These are phyloP conservation scores for Dolomedes plantarius DNA, from an alignment of 2,888 invertebrate species.

Conservation along the genomic window DNA sequence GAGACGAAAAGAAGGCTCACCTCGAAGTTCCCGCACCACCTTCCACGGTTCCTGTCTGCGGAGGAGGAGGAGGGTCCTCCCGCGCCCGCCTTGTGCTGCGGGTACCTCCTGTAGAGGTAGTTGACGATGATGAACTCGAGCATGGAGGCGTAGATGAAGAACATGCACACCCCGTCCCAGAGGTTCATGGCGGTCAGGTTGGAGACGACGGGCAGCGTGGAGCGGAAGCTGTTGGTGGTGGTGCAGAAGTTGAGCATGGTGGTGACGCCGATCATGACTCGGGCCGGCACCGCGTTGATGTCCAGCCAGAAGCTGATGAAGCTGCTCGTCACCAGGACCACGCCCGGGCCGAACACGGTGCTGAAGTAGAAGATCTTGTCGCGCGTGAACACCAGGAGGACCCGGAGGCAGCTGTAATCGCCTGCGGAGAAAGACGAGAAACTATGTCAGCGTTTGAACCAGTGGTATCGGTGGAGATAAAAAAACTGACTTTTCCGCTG, in stretches of 20 bases:
- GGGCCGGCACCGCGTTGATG: conserved; percentile 97
- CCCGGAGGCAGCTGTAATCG: conserved; percentile 94
- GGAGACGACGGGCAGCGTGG: conserved; percentile 92
- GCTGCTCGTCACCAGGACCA: conserved; percentile 96
- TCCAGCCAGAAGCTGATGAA: conserved; percentile 98
- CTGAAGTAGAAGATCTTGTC: conserved; percentile 98
- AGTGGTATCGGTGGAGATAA: too few relatives aligned
- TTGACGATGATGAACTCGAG: conserved; percentile 96
- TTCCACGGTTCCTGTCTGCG: conserved; percentile 23
- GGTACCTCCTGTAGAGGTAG: conserved; percentile 93
- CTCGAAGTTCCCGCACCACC: conserved; percentile 66
- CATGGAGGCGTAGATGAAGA: conserved; percentile 95
- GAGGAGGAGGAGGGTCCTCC: background rate
- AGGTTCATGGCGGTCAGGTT: conserved; percentile 97
- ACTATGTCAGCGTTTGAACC: too few relatives aligned
- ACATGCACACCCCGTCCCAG: conserved; percentile 93
- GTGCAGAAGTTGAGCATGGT: conserved; percentile 99
- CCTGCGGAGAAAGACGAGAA: conserved; percentile 51
- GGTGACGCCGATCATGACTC: conserved; percentile 97
- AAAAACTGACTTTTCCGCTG: too few relatives aligned
- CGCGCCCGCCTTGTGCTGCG: conserved; percentile 78
- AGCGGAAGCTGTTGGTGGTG: conserved; percentile 80
- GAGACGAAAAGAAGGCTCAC: conserved; percentile 38
- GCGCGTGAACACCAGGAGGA: conserved; percentile 94
- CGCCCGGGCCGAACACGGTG: conserved; percentile 96